Conservation (phyloP, 2,888 invertebrate genomes). For the Hydraecia micacea region DNA sequence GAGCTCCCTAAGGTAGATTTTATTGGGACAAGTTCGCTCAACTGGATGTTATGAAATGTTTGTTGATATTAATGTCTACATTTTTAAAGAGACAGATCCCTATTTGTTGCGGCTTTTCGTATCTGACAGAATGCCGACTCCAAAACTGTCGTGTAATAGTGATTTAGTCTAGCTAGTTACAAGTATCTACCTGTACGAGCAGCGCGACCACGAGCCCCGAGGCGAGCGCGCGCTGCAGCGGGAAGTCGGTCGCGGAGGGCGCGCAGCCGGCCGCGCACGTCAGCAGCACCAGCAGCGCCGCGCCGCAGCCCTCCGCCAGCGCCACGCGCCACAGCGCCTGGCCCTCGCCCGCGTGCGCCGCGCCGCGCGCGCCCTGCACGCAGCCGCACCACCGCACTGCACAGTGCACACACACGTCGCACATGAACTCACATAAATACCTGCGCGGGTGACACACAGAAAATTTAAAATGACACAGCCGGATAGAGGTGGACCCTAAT, state of each 20-base stretch:
- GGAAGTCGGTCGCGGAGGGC: slow-evolving; percentile 71
- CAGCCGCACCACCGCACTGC: slow-evolving; percentile 25
- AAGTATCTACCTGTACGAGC: slow-evolving; percentile 90
- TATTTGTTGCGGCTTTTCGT: neutral
- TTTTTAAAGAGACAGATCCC: neutral
- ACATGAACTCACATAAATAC: neutral
- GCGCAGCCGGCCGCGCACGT: slow-evolving; percentile 92
- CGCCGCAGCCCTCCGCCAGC: slow-evolving; percentile 91
- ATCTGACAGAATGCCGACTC: neutral
- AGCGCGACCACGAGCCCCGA: slow-evolving; percentile 93
- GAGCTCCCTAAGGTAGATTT: neutral
- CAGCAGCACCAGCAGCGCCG: slow-evolving; percentile 92
- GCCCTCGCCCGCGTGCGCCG: slow-evolving; percentile 33
- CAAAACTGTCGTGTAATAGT: neutral
- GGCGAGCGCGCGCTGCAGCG: slow-evolving; percentile 86
- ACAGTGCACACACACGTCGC: neutral
- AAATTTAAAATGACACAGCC: too few relatives aligned
- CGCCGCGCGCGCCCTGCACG: slow-evolving; percentile 20
- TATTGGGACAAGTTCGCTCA: neutral
- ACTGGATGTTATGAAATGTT: neutral
- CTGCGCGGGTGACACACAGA: neutral
- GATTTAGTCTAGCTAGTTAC: neutral
- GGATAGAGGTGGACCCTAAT: too few relatives aligned
- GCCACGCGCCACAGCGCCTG: slow-evolving; percentile 71
- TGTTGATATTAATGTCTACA: neutral